Evolutionary conservation across 2,888 invertebrate species (phyloP).

Genomic region (Melikaiella ostensackeni): DNA sequence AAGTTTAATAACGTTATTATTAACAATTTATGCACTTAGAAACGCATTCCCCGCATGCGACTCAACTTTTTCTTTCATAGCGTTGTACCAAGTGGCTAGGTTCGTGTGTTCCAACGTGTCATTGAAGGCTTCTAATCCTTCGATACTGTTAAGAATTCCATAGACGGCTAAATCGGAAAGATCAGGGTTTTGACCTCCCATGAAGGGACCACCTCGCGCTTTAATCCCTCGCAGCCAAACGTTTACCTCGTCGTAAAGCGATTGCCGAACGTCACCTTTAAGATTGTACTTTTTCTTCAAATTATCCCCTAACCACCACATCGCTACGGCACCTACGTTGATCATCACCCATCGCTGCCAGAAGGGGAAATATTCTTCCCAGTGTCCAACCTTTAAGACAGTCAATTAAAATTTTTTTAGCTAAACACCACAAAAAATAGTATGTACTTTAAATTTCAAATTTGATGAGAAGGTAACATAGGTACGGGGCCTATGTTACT

Average conservation of each 20-base stretch:
- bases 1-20: neutral
- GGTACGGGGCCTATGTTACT: no score
- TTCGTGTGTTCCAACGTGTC: slow-evolving; percentile 87
- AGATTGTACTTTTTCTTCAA: slow-evolving; percentile 91
- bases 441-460: no score
- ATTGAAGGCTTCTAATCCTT: slow-evolving; percentile 93
- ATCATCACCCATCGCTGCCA: slow-evolving; percentile 93
- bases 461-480: no score
- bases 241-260: slow-evolving; percentile 93
- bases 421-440: no score
- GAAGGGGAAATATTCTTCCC: slow-evolving; percentile 91
- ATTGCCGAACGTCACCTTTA: slow-evolving; percentile 91
- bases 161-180: slow-evolving; percentile 95
- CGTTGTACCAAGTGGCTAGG: slow-evolving; percentile 88
- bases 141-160: slow-evolving; percentile 94
- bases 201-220: slow-evolving; percentile 85
- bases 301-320: slow-evolving; percentile 94
- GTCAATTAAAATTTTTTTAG: slow-evolving; percentile 36
- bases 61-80: slow-evolving; percentile 83
- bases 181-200: slow-evolving; percentile 93
- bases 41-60: slow-evolving; percentile 79
- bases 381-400: slow-evolving; percentile 85
- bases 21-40: slow-evolving; percentile 17
- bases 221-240: slow-evolving; percentile 87
- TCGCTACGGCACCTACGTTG: slow-evolving; percentile 94